Evolutionary conservation across 2,113 vertebrate genomes (phyloP).

Genomic region (Proteles cristata): DNA sequence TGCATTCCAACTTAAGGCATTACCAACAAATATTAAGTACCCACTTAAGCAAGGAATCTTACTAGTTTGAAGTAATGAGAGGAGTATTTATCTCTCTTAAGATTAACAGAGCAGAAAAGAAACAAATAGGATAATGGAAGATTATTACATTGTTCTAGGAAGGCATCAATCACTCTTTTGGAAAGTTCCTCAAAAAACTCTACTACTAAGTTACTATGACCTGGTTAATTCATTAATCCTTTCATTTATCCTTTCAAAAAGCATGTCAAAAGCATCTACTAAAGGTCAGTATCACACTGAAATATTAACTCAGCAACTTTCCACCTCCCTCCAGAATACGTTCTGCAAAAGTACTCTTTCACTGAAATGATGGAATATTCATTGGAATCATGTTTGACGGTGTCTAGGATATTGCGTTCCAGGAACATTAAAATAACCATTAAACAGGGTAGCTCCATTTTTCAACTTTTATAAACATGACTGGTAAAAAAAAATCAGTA

Average conservation of each 20-base stretch:
- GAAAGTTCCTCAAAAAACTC: background rate
- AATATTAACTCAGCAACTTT: constrained; percentile 34
- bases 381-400: constrained; percentile 33
- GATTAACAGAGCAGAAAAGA: background rate
- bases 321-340: background rate
- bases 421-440: constrained; percentile 50
- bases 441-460: background rate
- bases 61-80: background rate
- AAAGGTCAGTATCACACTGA: background rate
- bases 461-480: constrained; percentile 45
- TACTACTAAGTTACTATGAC: background rate
- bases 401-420: constrained; percentile 4
- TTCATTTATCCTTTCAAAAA: background rate
- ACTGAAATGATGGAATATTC: background rate
- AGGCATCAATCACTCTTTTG: background rate
- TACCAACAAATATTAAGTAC: background rate
- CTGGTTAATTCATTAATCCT: background rate
- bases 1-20: background rate
- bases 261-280: background rate
- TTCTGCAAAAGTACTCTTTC: background rate
- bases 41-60: background rate
- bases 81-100: background rate
- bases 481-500: constrained; percentile 23
- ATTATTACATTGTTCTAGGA: background rate
- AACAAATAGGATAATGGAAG: background rate